Evolutionary conservation across 2,888 invertebrate genomes (phyloP).

Genomic region (Drosophila longiperda): DNA sequence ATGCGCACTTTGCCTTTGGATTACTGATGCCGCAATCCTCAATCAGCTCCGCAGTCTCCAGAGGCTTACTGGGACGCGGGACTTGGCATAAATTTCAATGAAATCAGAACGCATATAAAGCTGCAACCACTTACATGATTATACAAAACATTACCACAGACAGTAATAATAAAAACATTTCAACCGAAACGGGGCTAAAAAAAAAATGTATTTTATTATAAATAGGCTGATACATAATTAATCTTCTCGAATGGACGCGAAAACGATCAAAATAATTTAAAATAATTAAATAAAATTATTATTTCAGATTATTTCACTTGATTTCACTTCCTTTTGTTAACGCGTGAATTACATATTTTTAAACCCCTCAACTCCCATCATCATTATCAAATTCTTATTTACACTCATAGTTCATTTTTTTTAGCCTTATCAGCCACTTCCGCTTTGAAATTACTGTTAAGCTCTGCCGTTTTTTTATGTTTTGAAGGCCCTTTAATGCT

Average conservation of each 20-base stretch:
- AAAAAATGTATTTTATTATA: background rate
- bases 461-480: background rate
- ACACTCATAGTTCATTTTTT: conserved; percentile 5
- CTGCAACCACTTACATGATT: conserved; percentile 1
- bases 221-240: background rate
- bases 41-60: conserved; percentile 13
- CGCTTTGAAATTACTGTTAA: conserved; percentile 16
- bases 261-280: background rate
- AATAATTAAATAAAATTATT: background rate
- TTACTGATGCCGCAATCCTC: conserved; percentile 45
- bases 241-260: no score
- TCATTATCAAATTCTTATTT: background rate
- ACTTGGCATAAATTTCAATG: background rate
- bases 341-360: background rate
- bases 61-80: conserved; percentile 7
- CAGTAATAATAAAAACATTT: background rate
- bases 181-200: no score
- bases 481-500: conserved; percentile 31
- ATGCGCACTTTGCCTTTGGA: conserved; percentile 44
- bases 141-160: background rate
- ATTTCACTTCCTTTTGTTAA: background rate
- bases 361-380: background rate
- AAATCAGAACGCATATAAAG: conserved; percentile 7
- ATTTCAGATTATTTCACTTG: background rate
- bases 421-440: conserved; percentile 46